phyloP scores from a whole-genome alignment of 2,797 vertebrate species.

The Spondyliosoma cantharus region DNA sequence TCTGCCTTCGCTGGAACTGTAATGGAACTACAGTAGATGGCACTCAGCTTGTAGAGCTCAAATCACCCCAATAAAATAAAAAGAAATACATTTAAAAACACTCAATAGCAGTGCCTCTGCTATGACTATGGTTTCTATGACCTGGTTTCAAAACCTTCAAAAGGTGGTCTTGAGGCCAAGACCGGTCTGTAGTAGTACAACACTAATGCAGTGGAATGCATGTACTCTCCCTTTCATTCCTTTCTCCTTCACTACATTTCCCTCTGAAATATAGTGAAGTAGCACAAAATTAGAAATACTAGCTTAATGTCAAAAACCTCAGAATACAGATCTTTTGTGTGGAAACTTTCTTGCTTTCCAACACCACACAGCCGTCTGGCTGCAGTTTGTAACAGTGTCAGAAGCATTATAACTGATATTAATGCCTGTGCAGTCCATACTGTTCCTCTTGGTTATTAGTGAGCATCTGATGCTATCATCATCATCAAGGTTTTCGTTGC shows the following conservation, averaged over 20 bases:
- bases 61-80: too few species aligned
- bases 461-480: conserved; percentile 61
- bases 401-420: conserved; percentile 29
- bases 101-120: too few species aligned
- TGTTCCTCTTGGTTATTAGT: conserved; percentile 44
- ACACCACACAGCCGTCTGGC: not conserved
- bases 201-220: not conserved
- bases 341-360: not conserved
- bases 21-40: too few species aligned
- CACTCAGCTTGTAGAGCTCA: too few species aligned
- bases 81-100: too few species aligned
- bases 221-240: not conserved
- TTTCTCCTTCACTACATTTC: not conserved
- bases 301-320: too few species aligned
- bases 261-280: not conserved
- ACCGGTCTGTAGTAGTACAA: too few species aligned
- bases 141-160: too few species aligned
- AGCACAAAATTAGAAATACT: too few species aligned
- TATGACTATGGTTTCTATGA: too few species aligned
- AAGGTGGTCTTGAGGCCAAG: too few species aligned
- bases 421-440: conserved; percentile 23
- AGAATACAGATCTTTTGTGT: not conserved
- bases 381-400: conserved; percentile 10
- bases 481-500: conserved; percentile 54
- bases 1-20: too few species aligned